Evolutionary conservation across 2,113 vertebrate species (phyloP).

Genomic region (Phrynosoma platyrhinos): DNA sequence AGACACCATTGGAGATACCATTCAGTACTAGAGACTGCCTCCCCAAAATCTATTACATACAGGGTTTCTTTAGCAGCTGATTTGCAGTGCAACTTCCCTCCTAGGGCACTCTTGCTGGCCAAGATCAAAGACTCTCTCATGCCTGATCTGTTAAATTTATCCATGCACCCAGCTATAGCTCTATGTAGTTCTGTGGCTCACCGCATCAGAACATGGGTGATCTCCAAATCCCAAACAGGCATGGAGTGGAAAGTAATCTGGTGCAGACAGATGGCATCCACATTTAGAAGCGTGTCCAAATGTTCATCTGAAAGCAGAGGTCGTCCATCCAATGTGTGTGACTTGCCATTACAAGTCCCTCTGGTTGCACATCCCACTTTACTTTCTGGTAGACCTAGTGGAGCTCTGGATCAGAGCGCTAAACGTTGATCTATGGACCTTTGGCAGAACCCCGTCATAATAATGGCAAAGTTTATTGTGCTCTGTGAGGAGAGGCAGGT

Average conservation of each 20-base stretch:
- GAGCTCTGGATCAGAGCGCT: background rate
- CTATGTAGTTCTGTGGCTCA: too few relatives aligned
- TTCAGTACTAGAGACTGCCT: background rate
- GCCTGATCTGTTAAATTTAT: background rate
- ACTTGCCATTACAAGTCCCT: background rate
- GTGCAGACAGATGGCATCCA: background rate
- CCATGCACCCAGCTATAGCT: background rate
- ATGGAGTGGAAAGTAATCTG: background rate
- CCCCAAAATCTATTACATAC: too few relatives aligned
- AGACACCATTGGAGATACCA: too few relatives aligned
- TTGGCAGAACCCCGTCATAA: background rate
- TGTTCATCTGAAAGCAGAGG: background rate
- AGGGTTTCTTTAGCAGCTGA: too few relatives aligned
- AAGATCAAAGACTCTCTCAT: background rate
- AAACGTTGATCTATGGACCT: background rate
- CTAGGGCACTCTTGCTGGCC: background rate
- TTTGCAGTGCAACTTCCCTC: background rate
- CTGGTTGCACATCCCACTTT: too few relatives aligned
- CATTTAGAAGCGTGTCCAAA: background rate
- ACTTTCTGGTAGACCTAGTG: background rate
- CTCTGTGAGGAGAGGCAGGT: background rate
- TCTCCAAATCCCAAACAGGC: background rate
- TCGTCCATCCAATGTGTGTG: background rate
- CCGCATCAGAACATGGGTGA: background rate
- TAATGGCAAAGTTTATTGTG: background rate